phyloP scores from a whole-genome alignment of 2,888 invertebrate species.

The Lycocerus yunnanus region DNA sequence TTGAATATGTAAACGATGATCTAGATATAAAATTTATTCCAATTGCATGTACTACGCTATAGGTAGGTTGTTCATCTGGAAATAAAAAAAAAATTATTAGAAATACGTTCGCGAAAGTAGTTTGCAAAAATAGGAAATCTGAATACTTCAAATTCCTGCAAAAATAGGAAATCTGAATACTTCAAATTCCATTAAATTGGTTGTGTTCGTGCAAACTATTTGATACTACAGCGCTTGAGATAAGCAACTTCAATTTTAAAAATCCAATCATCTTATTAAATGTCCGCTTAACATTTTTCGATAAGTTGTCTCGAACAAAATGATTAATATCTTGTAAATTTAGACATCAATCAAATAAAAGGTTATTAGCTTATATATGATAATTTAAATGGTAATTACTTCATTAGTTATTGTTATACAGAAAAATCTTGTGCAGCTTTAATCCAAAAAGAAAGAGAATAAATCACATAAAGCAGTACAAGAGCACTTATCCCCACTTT shows the following conservation, averaged over 20 bases:
- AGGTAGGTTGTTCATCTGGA: not conserved
- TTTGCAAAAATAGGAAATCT: no score
- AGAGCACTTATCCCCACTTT: no score
- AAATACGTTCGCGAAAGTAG: no score
- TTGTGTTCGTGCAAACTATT: not conserved
- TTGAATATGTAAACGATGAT: no score
- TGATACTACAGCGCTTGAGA: not conserved
- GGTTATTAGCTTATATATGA: not conserved
- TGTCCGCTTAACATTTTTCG: not conserved
- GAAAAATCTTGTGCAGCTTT: no score
- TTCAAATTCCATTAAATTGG: not conserved
- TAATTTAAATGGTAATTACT: not conserved
- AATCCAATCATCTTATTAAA: not conserved
- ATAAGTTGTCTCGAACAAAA: not conserved
- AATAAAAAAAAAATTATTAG: not conserved
- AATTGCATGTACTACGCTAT: no score
- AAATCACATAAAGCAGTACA: no score
- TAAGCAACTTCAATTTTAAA: not conserved
- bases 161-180: no score
- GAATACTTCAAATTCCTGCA: no score
- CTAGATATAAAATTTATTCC: no score
- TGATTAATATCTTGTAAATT: not conserved
- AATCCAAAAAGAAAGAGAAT: no score
- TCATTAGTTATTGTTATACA: not conserved
- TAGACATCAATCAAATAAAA: not conserved